Evolutionary conservation across 2,797 vertebrate genomes (phyloP).

Genomic region (Dendrocincla fuliginosa): DNA sequence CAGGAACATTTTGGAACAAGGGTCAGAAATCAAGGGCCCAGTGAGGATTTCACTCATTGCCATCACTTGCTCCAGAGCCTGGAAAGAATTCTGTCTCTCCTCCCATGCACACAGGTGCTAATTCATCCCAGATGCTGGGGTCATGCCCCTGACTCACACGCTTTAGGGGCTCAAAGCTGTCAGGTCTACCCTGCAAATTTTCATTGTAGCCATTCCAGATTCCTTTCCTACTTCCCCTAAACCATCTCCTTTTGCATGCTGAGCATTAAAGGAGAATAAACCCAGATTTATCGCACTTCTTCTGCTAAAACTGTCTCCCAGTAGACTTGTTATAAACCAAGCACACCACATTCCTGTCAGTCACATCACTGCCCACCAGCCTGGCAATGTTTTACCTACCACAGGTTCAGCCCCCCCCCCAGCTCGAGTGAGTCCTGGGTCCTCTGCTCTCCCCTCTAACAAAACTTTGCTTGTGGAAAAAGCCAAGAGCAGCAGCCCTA

Average conservation of each 20-base stretch:
- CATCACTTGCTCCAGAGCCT: neutral
- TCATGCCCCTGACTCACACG: neutral
- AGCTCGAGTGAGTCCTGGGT: neutral
- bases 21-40: neutral
- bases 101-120: neutral
- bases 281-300: neutral
- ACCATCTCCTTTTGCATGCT: neutral
- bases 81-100: neutral
- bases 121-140: neutral
- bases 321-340: neutral
- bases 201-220: neutral
- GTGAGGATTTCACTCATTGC: neutral
- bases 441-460: neutral
- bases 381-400: neutral
- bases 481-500: neutral
- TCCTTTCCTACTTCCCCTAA: neutral
- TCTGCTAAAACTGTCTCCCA: constrained; percentile 16
- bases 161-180: neutral
- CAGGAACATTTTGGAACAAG: neutral
- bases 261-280: constrained; percentile 25
- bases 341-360: neutral
- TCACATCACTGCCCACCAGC: neutral
- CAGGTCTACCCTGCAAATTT: neutral
- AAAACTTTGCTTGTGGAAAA: neutral
- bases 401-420: too few relatives aligned